phyloP scores from a whole-genome alignment of 2,888 invertebrate genomes.

The Plagodis pulveraria region DNA sequence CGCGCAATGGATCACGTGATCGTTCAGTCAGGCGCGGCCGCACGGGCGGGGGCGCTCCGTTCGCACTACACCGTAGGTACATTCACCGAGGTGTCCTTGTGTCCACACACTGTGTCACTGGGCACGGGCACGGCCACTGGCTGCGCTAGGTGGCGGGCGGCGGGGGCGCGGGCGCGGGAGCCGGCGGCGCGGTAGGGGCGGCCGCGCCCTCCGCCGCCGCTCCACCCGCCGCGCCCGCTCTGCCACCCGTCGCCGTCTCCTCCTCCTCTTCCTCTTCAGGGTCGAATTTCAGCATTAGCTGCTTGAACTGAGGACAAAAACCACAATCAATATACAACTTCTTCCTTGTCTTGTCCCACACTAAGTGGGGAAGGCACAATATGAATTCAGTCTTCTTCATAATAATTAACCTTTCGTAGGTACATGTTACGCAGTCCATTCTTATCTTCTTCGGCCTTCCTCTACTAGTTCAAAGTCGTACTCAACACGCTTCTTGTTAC shows the following conservation, averaged over 20 bases:
- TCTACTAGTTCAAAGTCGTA: too few species aligned
- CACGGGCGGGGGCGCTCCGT: constrained; percentile 8
- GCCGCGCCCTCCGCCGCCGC: constrained; percentile 40
- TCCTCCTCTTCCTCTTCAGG: constrained; percentile 92
- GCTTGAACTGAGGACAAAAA: constrained; percentile 88
- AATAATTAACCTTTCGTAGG: too few species aligned
- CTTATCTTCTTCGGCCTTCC: too few species aligned
- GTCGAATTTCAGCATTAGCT: constrained; percentile 93
- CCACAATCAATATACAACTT: not conserved
- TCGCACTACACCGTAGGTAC: constrained; percentile 33
- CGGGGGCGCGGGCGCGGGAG: constrained; percentile 48
- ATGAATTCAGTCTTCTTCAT: too few species aligned
- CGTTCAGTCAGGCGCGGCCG: constrained; percentile 18
- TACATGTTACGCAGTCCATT: too few species aligned
- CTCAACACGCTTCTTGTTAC: too few species aligned
- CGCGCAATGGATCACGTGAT: constrained; percentile 22
- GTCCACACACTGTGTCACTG: constrained; percentile 26
- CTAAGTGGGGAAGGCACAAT: too few species aligned
- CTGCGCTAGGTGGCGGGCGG: constrained; percentile 47
- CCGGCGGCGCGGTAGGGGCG: constrained; percentile 42
- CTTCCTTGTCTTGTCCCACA: not conserved
- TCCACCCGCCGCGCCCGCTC: constrained; percentile 27
- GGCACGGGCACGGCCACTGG: constrained; percentile 1
- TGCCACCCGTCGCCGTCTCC: constrained; percentile 69
- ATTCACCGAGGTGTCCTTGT: constrained; percentile 16